Conservation (phyloP, 2,888 invertebrate species). For the Capitulum mitella region DNA sequence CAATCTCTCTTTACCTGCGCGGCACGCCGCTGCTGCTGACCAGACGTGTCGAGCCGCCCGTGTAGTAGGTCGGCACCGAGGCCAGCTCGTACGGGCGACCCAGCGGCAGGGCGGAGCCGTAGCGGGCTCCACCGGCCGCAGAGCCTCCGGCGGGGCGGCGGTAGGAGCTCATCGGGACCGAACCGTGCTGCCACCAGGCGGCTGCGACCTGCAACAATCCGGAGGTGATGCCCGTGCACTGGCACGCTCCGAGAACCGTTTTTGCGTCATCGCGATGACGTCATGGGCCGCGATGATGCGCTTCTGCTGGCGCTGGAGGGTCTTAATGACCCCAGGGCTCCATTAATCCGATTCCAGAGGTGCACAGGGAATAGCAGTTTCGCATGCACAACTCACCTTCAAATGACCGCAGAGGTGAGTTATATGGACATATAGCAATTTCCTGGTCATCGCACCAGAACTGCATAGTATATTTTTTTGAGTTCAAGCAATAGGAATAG, state of each 20-base stretch:
- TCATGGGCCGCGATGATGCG: no score
- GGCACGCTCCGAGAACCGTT: neutral
- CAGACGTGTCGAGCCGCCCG: neutral
- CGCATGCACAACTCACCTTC: no score
- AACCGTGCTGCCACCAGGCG: neutral
- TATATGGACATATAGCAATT: no score
- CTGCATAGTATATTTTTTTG: no score
- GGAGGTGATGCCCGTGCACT: no score
- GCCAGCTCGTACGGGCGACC: neutral
- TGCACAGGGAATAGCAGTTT: no score
- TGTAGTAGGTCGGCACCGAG: neutral
- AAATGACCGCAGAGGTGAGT: no score
- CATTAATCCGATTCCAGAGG: no score
- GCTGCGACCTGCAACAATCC: neutral
- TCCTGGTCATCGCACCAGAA: no score
- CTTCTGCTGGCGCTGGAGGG: no score
- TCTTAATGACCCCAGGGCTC: no score
- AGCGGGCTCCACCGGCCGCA: neutral
- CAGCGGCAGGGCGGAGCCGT: neutral
- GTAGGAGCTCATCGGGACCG: neutral
- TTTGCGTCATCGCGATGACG: neutral
- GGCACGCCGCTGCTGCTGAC: slow-evolving; percentile 11
- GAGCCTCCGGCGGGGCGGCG: neutral
- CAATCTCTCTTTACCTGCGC: slow-evolving; percentile 4
- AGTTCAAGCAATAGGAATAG: no score